Evolutionary conservation across 2,797 vertebrate species (phyloP), one percentile per base, ranked within the genome.

Genomic region (Pipistrellus pipistrellus): DNA sequence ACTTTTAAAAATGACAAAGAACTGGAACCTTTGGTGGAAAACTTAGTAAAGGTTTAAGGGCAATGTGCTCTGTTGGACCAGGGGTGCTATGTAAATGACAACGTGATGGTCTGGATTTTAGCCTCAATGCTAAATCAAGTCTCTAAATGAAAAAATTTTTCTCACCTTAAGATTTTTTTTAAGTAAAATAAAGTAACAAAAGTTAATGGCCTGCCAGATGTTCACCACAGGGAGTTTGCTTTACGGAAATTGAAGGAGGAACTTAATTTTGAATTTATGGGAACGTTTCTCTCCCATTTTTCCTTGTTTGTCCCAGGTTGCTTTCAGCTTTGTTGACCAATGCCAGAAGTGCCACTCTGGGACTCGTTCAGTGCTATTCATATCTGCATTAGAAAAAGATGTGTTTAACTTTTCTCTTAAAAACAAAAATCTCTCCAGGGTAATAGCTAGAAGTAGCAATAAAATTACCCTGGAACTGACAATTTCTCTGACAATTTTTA

Each of bases 241-340:
- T 97, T 88, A 95, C 0, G n/a, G 86, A 97, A 97, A 96, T 32
- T 92, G 83, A 97, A 97, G 90, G 87, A 97, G 57, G 71, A 98
- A 96, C 23, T 96, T 97, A 97, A 97, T 97, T 98, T 97, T 96
- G 71, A 96, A 97, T 97, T 96, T 97, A 96, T 96, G 66, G 30
- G 41, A 96, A 82, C 4, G 25, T 93, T 95, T 27, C 8, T 10
- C 13, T 68, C 71, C 62, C 91, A 41, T 90, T 92, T 96, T 80
- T 88, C 48, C 94, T 66, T 94, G 44, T 82, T 97, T 97, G 73
- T 90, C 95, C 92, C 81, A 66, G 5, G 23, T 71, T 66, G 81
- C 62, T 96, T 93, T 84, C 76, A 55, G 59, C 14, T 32, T 27
- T 95, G 46, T 69, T 97, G 90, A 94, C 92, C 81, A 48, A 69